Evolutionary conservation across 2,113 vertebrate genomes (phyloP).

Genomic region (Stictonetta naevosa): DNA sequence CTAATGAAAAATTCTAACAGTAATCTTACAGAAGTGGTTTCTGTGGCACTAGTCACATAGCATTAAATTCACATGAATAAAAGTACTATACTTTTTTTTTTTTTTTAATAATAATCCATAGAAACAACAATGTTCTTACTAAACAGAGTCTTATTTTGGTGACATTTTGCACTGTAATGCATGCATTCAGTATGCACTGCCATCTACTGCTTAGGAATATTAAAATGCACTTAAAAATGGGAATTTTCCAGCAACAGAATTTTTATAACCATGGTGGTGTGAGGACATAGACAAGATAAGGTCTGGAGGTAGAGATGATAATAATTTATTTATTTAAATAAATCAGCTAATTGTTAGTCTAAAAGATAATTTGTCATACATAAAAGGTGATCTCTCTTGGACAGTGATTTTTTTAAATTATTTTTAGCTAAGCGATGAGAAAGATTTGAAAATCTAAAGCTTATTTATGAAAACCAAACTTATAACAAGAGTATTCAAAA

Average conservation of each 20-base stretch:
- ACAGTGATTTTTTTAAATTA: no score
- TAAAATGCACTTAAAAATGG: background rate
- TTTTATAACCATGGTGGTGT: background rate
- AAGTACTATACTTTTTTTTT: background rate
- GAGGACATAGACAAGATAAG: background rate
- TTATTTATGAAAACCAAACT: background rate
- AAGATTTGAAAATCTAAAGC: background rate
- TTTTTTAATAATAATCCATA: background rate
- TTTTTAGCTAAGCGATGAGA: background rate
- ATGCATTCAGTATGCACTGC: background rate
- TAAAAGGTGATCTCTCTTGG: background rate
- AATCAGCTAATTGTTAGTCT: background rate
- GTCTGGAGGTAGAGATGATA: background rate
- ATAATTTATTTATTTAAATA: background rate
- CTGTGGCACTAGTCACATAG: background rate
- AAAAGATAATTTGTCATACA: background rate
- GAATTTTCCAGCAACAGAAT: background rate
- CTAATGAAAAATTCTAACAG: background rate
- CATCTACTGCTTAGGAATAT: constrained; percentile 36
- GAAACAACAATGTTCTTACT: background rate
- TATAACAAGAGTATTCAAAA: background rate
- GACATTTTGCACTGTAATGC: background rate
- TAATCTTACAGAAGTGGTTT: background rate
- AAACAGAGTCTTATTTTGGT: background rate
- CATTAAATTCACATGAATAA: background rate